These are phyloP conservation scores for Trachemys scripta DNA, from an alignment of 2,113 vertebrate genomes.

Conservation along the genomic window DNA sequence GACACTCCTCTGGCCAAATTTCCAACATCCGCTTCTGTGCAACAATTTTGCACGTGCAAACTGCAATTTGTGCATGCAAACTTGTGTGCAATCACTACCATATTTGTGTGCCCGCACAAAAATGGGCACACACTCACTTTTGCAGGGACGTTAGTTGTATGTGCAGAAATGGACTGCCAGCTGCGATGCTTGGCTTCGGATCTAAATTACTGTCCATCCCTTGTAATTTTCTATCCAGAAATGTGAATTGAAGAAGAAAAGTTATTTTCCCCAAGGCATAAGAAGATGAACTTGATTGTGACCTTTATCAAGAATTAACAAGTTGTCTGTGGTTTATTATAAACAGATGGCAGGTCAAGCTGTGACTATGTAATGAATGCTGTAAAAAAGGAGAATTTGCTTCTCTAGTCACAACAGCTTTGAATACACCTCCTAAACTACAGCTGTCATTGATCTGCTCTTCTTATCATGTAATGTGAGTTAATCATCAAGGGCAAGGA, in stretches of 20 bases:
- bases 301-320: conserved; percentile 63
- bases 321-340: conserved; percentile 57
- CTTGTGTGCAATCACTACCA: too few species aligned
- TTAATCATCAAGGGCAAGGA: conserved; percentile 57
- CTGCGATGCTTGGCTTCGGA: neutral
- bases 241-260: neutral
- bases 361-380: conserved; percentile 60
- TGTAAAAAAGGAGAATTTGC: conserved; percentile 57
- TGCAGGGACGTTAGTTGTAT: neutral
- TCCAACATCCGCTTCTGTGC: too few species aligned
- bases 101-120: too few species aligned
- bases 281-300: conserved; percentile 36
- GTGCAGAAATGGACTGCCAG: neutral
- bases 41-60: too few species aligned
- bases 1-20: too few species aligned
- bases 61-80: too few species aligned
- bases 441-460: conserved; percentile 67
- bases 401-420: conserved; percentile 55
- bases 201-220: neutral
- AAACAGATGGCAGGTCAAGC: conserved; percentile 43
- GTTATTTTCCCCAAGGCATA: conserved; percentile 32
- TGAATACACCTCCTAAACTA: conserved; percentile 52
- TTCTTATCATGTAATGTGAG: conserved; percentile 57
- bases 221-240: neutral
- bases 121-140: neutral